These are phyloP conservation scores for Aplysina aerophoba DNA, from an alignment of 37 sponge, comb jelly and placozoan species.

Conservation along the genomic window DNA sequence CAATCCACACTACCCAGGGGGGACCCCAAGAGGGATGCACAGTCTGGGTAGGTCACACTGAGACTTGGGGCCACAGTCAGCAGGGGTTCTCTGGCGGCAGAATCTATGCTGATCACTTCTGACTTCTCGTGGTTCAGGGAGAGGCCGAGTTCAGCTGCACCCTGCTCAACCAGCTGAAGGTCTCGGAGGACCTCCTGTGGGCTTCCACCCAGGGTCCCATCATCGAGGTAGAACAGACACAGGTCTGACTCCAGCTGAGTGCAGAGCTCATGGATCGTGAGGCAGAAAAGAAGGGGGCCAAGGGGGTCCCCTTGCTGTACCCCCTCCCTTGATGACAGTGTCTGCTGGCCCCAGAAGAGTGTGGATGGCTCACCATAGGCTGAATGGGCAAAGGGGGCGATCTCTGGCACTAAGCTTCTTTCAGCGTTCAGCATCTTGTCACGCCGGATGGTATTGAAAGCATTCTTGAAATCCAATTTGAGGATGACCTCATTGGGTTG, in stretches of 20 bases:
- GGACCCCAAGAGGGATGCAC: background rate
- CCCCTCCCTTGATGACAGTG: background rate
- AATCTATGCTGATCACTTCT: background rate
- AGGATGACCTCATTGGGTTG: background rate
- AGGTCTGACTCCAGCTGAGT: constrained; percentile 11
- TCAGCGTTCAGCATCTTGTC: constrained; percentile 9
- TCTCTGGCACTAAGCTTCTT: constrained; percentile 4
- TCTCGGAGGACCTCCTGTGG: background rate
- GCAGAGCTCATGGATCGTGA: background rate
- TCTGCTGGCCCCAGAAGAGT: background rate
- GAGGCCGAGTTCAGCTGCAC: background rate
- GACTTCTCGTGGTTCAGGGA: constrained; percentile 9
- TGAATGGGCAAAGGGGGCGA: constrained; percentile 11
- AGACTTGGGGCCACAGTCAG: background rate
- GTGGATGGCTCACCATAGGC: background rate
- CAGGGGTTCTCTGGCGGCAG: background rate
- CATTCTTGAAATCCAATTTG: constrained; percentile 23
- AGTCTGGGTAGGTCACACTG: background rate
- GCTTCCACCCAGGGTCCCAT: constrained; percentile 11
- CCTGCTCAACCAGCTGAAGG: background rate
- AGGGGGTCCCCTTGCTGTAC: constrained; percentile 26
- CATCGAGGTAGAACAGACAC: constrained; percentile 15
- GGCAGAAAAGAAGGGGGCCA: constrained; percentile 18
- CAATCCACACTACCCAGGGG: background rate
- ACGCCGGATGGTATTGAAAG: constrained; percentile 27